These are phyloP conservation scores for Syrmaticus mikado DNA, from an alignment of 2,113 vertebrate genomes.

Conservation along the genomic window DNA sequence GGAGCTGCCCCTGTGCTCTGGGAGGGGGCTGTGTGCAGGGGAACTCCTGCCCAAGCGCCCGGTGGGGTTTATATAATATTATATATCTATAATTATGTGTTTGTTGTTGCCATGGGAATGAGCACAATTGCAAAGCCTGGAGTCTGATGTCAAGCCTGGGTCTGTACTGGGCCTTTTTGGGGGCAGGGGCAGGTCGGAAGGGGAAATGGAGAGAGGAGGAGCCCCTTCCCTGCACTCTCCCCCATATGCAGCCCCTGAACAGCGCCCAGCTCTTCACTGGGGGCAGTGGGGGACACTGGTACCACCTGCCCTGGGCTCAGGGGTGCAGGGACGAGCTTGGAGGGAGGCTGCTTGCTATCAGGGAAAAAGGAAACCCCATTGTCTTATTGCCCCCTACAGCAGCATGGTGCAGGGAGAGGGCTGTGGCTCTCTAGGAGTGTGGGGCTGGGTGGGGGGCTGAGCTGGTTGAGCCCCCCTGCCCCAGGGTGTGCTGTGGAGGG, in stretches of 20 bases:
- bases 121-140: conserved; percentile 8
- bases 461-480: not conserved
- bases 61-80: conserved; percentile 55
- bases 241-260: not conserved
- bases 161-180: not conserved
- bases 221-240: not conserved
- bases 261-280: rapidly evolving
- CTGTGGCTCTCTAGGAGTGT: rapidly evolving
- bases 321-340: not conserved
- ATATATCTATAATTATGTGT: conserved; percentile 52
- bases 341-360: not conserved
- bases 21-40: not conserved
- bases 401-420: not conserved
- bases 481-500: not conserved
- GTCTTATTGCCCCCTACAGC: not conserved
- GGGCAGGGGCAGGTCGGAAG: not conserved
- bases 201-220: not conserved
- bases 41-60: conserved; percentile 36
- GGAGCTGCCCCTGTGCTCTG: not conserved
- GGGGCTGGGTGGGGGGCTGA: not conserved
- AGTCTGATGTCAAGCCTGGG: conserved; percentile 47
- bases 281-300: not conserved
- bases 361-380: not conserved
- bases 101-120: conserved; percentile 73
- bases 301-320: not conserved